Evolutionary conservation across 2,888 invertebrate genomes (phyloP), one percentile per base, ranked within the genome.

Genomic region (Campopleginae sp.): DNA sequence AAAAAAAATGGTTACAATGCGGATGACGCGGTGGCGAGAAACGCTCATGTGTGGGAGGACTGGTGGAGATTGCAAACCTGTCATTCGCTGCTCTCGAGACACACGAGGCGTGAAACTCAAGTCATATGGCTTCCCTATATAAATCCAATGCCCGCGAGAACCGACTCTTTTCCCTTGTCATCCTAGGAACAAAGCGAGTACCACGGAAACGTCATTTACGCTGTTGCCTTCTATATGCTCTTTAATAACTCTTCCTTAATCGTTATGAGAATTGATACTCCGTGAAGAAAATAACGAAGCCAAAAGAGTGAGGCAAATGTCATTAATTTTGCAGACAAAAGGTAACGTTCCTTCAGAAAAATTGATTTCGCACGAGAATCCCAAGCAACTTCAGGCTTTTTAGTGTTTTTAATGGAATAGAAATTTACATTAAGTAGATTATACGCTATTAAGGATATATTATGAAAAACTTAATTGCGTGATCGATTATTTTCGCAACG

Each of bases 21-120:
- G 61, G 58, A 76, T 77, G 63, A 70, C 48, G 58, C 54, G 70
- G 71, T 76, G 82, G 70, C 61, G 63, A 82, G 61, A 71, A 77
- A 61, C 71, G n/a, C 44, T 75, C 77, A n/a, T 68, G 89, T 90
- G 91, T 91, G 91, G 91, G 91, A 86, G 91, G 91, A 91, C 90
- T 80, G 63, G 51, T 12, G 90, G 86, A 89, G 90, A 91, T 91
- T 91, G 89, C 90, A 88, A 87, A 89, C 87, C 90, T 91, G 91
- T 89, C 91, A 89, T 90, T 89, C 87, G 86, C 42, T 65, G 85
- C 87, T 76, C 75, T 68, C 46, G 68, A 65, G 68, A 42, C 58
- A 75, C 66, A 54, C 80, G 76, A 72, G 63, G 77, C 66, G 75
- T 78, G 77, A 72, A 82, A 72, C 71, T 70, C 78, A 72, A 78